Evolutionary conservation across 2,113 vertebrate species (phyloP).

Genomic region (Trichechus manatus): DNA sequence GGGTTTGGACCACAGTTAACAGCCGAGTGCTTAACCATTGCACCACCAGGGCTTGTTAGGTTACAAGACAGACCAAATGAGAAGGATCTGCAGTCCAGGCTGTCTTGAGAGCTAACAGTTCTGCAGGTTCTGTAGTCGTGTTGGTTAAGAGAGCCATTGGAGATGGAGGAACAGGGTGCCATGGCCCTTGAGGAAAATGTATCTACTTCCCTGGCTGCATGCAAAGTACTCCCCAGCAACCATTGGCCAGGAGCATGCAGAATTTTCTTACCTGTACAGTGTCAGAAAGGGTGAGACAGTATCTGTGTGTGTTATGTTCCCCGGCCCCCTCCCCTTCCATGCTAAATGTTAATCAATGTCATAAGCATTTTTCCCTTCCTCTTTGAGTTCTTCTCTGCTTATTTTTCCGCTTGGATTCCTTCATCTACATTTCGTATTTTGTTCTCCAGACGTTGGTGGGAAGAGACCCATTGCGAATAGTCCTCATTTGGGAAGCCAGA

Average conservation of each 20-base stretch:
- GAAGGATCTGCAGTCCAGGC: neutral
- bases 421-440: neutral
- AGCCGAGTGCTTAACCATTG: neutral
- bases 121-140: neutral
- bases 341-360: neutral
- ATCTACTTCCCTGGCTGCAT: neutral
- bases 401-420: neutral
- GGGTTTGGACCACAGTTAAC: neutral
- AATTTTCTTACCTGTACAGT: neutral
- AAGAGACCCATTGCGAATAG: neutral
- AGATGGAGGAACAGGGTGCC: neutral
- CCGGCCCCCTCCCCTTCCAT: neutral
- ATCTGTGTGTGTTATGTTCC: neutral
- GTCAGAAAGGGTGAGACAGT: neutral
- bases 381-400: neutral
- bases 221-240: neutral
- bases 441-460: neutral
- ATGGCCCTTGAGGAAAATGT: neutral
- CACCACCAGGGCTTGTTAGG: neutral
- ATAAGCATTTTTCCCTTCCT: neutral
- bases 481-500: conserved; percentile 21
- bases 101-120: neutral
- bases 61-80: neutral
- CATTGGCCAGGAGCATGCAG: neutral
- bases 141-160: neutral